phyloP scores from a whole-genome alignment of 2,113 vertebrate genomes.

The Agelaius tricolor region DNA sequence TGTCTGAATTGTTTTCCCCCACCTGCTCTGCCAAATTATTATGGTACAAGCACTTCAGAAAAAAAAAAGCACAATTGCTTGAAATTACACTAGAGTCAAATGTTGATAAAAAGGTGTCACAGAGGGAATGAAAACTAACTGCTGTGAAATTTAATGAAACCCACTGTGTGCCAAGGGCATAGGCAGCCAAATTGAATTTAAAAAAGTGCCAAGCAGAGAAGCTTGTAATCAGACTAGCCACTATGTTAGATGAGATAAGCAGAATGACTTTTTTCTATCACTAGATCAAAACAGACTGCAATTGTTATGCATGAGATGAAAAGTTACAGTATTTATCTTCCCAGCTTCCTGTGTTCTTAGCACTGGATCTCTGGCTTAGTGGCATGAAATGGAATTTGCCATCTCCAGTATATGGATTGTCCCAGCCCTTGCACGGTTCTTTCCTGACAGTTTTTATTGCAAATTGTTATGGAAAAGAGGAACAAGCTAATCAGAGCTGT shows the following conservation, averaged over 20 bases:
- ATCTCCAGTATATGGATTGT: not conserved
- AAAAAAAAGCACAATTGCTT: slow-evolving; percentile 44
- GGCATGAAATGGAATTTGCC: slow-evolving; percentile 49
- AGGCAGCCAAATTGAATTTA: slow-evolving; percentile 72
- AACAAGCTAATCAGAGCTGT: not conserved
- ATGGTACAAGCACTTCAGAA: not conserved
- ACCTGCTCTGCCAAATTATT: slow-evolving; percentile 22
- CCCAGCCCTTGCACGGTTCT: not conserved
- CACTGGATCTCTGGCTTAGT: slow-evolving; percentile 11
- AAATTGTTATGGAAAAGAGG: not conserved
- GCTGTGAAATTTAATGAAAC: slow-evolving; percentile 77
- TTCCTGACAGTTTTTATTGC: slow-evolving; percentile 26
- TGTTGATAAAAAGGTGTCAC: slow-evolving; percentile 65
- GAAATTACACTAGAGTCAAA: slow-evolving; percentile 70
- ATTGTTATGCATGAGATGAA: slow-evolving; percentile 67
- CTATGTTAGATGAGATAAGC: slow-evolving; percentile 67
- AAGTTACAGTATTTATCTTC: slow-evolving; percentile 60
- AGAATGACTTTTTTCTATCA: slow-evolving; percentile 64
- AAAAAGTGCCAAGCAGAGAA: slow-evolving; percentile 69
- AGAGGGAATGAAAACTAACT: slow-evolving; percentile 66
- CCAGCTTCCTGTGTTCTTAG: slow-evolving; percentile 50
- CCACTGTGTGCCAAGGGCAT: slow-evolving; percentile 70
- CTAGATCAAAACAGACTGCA: slow-evolving; percentile 62
- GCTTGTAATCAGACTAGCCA: slow-evolving; percentile 68
- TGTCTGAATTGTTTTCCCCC: not conserved